phyloP scores from a whole-genome alignment of 2,888 invertebrate species.

The Agrochola lota region DNA sequence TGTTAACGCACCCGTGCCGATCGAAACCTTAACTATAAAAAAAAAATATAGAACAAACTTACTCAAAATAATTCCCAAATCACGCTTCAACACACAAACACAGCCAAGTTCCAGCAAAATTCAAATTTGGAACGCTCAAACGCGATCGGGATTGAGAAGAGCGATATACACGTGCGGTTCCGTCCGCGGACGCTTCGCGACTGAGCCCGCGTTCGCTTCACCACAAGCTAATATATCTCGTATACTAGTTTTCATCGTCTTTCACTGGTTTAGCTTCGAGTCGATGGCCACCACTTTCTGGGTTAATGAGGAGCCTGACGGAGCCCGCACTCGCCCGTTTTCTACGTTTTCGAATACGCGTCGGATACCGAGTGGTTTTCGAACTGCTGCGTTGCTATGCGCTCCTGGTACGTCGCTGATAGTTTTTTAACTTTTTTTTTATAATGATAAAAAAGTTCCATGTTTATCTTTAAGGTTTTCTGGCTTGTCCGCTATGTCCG shows the following conservation, averaged over 20 bases:
- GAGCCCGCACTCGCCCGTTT: constrained; percentile 81
- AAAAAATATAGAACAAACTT: constrained; percentile 67
- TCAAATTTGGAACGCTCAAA: constrained; percentile 68
- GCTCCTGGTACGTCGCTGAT: constrained; percentile 75
- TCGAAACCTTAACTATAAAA: not conserved
- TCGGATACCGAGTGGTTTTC: constrained; percentile 75
- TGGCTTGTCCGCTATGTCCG: not conserved
- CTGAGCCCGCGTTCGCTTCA: constrained; percentile 73
- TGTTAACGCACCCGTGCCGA: no score
- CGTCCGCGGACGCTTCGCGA: constrained; percentile 74
- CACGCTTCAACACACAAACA: constrained; percentile 76
- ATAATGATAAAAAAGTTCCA: not conserved
- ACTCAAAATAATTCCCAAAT: constrained; percentile 78
- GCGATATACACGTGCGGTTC: constrained; percentile 71
- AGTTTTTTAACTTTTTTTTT: constrained; percentile 11
- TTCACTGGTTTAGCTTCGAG: constrained; percentile 84
- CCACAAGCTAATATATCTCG: constrained; percentile 86
- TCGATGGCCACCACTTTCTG: constrained; percentile 84
- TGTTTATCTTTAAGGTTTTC: not conserved
- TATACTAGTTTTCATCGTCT: constrained; percentile 88
- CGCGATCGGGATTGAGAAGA: constrained; percentile 64
- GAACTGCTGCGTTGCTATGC: constrained; percentile 79
- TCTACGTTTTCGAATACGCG: constrained; percentile 88
- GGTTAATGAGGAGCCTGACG: constrained; percentile 88
- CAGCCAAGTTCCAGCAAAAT: constrained; percentile 69